These are phyloP conservation scores for Stomatorhinus ivindoensis DNA, from an alignment of 2,113 vertebrate genomes.

Conservation along the genomic window DNA sequence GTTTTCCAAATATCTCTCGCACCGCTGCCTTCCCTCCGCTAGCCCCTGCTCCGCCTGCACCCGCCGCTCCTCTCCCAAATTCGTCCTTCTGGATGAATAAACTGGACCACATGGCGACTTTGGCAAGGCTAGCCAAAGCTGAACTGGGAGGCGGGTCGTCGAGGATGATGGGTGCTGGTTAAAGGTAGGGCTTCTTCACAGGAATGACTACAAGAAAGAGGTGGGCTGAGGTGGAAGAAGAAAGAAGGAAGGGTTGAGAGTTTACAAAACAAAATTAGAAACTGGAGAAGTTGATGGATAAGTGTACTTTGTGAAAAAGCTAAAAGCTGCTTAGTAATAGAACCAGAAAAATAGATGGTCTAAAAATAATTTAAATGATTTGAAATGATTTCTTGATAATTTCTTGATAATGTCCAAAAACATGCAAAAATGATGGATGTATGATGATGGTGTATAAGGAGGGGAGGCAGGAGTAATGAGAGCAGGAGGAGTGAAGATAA, in stretches of 20 bases:
- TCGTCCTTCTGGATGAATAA: constrained; percentile 73
- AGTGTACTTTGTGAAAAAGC: not conserved
- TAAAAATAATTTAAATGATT: not conserved
- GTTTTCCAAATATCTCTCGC: constrained; percentile 21
- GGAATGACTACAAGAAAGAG: not conserved
- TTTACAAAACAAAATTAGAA: not conserved
- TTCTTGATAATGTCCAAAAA: not conserved
- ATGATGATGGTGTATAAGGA: not conserved
- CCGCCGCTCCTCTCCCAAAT: constrained; percentile 48
- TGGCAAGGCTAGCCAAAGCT: constrained; percentile 12
- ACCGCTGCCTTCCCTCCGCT: constrained; percentile 22
- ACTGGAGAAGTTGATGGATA: not conserved
- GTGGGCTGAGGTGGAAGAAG: not conserved
- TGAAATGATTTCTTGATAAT: not conserved
- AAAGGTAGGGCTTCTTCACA: not conserved
- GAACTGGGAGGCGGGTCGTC: not conserved
- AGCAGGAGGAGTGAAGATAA: not conserved
- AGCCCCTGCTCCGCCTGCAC: constrained; percentile 36
- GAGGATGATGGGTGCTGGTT: not conserved
- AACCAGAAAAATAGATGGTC: not conserved
- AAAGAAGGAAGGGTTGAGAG: not conserved
- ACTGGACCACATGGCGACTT: constrained; percentile 78
- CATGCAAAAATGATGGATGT: not conserved
- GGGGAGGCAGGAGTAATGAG: not conserved
- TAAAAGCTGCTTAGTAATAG: not conserved